These are phyloP conservation scores for Drosophila lini DNA, from an alignment of 1,140 invertebrate genomes.

Conservation along the genomic window DNA sequence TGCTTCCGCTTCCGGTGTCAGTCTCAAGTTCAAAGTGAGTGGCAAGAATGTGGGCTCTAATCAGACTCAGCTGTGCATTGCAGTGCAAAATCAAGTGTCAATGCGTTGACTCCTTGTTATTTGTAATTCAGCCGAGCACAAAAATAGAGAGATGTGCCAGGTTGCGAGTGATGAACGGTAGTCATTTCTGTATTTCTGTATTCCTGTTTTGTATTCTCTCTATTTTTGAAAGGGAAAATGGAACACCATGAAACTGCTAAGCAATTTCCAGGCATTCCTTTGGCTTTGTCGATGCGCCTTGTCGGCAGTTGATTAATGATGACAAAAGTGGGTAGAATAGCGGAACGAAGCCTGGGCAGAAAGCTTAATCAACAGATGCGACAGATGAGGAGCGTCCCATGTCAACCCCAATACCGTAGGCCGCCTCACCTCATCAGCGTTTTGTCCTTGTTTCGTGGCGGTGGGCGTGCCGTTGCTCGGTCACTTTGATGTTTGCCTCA, in stretches of 20 bases:
- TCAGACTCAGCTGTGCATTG: constrained; percentile 74
- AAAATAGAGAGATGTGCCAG: constrained; percentile 34
- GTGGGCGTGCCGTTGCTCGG: constrained; percentile 53
- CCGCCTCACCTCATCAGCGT: constrained; percentile 46
- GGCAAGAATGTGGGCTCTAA: constrained; percentile 46
- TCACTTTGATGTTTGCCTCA: constrained; percentile 76
- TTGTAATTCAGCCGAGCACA: constrained; percentile 53
- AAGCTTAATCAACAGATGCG: constrained; percentile 75
- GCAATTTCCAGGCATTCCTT: constrained; percentile 68
- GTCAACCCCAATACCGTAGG: constrained; percentile 31
- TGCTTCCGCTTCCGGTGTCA: constrained; percentile 32
- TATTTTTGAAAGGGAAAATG: not conserved
- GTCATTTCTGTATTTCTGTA: constrained; percentile 33
- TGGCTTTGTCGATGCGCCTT: constrained; percentile 70
- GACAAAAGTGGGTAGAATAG: constrained; percentile 62
- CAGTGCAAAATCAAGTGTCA: constrained; percentile 76
- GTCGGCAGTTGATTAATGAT: constrained; percentile 77
- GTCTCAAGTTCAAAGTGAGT: constrained; percentile 59
- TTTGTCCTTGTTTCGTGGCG: constrained; percentile 49
- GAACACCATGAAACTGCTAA: constrained; percentile 10
- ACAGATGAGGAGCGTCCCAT: constrained; percentile 48
- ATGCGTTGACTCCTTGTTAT: constrained; percentile 65
- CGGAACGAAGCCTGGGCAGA: constrained; percentile 32
- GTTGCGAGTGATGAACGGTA: constrained; percentile 40
- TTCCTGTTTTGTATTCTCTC: constrained; percentile 10